Conservation (phyloP, 2,888 invertebrate genomes). For the Mimachlamys varia region DNA sequence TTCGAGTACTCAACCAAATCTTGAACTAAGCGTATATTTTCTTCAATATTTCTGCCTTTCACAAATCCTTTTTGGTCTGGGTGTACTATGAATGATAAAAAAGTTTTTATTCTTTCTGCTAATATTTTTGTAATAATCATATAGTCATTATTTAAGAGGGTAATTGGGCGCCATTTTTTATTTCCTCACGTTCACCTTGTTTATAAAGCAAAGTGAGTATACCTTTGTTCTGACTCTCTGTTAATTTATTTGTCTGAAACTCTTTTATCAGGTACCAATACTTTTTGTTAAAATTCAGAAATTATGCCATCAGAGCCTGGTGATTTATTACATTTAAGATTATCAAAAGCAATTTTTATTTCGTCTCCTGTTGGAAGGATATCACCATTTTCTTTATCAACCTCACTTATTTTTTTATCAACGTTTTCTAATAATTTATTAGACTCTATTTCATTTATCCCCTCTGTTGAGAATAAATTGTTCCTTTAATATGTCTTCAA, state of each 20-base stretch:
- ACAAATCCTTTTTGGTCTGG: slow-evolving; percentile 42
- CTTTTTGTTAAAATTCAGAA: slow-evolving; percentile 16
- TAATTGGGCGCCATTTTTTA: slow-evolving; percentile 5
- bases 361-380: too few species aligned
- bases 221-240: too few species aligned
- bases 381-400: too few species aligned
- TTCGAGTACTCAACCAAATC: too few species aligned
- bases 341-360: too few species aligned
- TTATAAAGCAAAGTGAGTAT: too few species aligned
- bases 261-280: slow-evolving; percentile 11
- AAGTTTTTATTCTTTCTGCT: slow-evolving; percentile 11
- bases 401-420: too few species aligned
- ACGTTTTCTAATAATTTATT: background rate
- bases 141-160: slow-evolving; percentile 32
- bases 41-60: too few species aligned
- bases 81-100: background rate
- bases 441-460: background rate
- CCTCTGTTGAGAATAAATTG: background rate
- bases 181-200: too few species aligned
- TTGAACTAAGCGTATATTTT: too few species aligned
- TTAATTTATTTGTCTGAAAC: background rate
- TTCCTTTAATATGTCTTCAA: background rate
- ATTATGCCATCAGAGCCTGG: background rate
- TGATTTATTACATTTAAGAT: too few species aligned
- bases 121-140: slow-evolving; percentile 28